Percentiles rank a stretch among this genome's conserved stretches.
These are phyloP conservation scores for Upupa epops DNA, from an alignment of 2,113 vertebrate genomes.

Conservation along the genomic window DNA sequence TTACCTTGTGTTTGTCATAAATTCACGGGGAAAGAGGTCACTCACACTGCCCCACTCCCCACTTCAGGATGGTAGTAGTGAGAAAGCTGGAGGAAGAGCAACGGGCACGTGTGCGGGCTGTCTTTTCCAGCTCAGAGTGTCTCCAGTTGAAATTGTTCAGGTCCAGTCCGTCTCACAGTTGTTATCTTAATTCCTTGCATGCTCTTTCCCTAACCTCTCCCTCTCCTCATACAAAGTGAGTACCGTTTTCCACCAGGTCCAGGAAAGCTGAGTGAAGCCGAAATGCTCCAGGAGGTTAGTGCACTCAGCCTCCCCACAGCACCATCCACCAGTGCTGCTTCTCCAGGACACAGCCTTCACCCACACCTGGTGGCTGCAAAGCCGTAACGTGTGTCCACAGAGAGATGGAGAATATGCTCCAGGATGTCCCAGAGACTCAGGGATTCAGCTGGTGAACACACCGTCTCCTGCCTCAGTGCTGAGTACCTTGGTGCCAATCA, in stretches of 20 bases:
- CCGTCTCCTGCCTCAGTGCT: not conserved
- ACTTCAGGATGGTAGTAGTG: not conserved
- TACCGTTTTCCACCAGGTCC: not conserved
- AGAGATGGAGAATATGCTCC: not conserved
- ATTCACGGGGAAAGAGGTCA: not conserved
- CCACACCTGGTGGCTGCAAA: not conserved
- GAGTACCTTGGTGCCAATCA: accelerated
- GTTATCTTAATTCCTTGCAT: not conserved
- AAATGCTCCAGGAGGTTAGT: not conserved
- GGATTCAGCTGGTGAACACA: not conserved
- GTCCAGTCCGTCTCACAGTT: not conserved
- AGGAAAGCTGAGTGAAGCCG: not conserved
- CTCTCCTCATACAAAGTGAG: not conserved
- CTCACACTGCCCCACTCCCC: not conserved
- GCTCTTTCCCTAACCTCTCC: not conserved
- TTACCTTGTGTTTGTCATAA: not conserved
- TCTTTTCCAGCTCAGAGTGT: not conserved
- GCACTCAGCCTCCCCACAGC: not conserved
- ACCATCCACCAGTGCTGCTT: accelerated
- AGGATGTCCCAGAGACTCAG: not conserved
- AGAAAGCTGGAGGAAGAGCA: not conserved
- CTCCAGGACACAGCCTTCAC: not conserved
- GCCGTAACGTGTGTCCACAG: accelerated
- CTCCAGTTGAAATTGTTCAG: not conserved
- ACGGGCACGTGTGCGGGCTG: not conserved